Base-by-base conservation (phyloP, 2,113 vertebrate species). In the Micronycteris hirsuta region DNA sequence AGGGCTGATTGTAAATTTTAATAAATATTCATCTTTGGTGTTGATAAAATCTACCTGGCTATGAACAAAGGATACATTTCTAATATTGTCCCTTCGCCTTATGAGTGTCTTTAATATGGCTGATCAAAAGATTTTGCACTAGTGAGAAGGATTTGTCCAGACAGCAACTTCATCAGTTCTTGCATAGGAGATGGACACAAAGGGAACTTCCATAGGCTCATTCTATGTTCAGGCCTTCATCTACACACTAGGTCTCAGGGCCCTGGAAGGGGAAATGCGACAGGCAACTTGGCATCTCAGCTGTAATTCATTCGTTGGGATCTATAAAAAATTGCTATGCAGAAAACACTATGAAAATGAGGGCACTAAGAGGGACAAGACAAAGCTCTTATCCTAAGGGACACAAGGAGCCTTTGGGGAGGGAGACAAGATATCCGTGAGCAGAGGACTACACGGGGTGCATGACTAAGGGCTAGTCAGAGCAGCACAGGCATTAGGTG, bases 331-430 rank as follows among this genome's bases (percentile, higher is more conserved):
- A 67, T 26, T 43, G 41, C 19, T 63, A 28, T 20, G 16, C 43
- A 93, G 43, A 81, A 80, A 94, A 91, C 36, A 84, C 68, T 67
- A 63, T 56, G 56, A 86, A 26, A 83, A 58, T 41, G n/a, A 94
- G 56, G 43, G 47, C 6, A 3, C 24, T 26, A 28, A 65, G 82
- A 83, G 9, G 24, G 31, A 83, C 56, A 71, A 91, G n/a, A 68
- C 70, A 88, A 93, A 70, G 56, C 65, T 92, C 56, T 95, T 52
- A 84, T 56, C 31, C 78, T 56, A 70, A 89, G 93, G 80, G 86
- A 49, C 16, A 77, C 24, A 15, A 2, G 70, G 31, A 19, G 41
- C 33, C n/a, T 95, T 70, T 41, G 58, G 77, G 43, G 77, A 91
- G 77, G 43, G 77, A 93, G 52, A 71, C 10, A 58, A 88, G 90